Base-by-base conservation (phyloP, 2,797 vertebrate species). In the Danio choprae region DNA sequence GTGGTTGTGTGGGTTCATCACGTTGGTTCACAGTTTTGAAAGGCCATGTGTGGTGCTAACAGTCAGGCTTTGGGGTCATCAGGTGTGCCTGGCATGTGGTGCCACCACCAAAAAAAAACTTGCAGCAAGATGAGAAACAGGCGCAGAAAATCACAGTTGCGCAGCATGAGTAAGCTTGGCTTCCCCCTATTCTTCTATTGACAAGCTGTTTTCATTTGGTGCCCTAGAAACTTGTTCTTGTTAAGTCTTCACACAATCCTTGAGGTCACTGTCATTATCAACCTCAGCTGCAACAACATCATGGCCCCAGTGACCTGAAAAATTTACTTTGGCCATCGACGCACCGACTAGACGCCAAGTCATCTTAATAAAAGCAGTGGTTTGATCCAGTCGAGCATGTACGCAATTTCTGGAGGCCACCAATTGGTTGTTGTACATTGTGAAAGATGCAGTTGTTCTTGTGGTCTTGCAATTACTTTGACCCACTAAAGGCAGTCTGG, bases 151-250 rank as follows among this genome's bases (percentile, higher is more conserved):
- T 82, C 87, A 81, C 65, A 88, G 85, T 87, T 87, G 79, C 73
- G 81, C 88, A 87, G 75, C 29, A 74, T 80, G 86, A 84, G 80
- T 86, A 88, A 82, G 79, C 62, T 13, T 67, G 59, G 18, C 22
- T 86, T 89, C 87, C 85, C 78, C 71, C 74, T 71, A 46, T 70
- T 59, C 63, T 53, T 7, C 40, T 79, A 20, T 69, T 78, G 68
- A 83, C 85, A 86, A 83, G 85, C 89, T 92, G 85, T 91, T 93
- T 90, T 85, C 82, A 82, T 86, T 86, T 83, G 74, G 80, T 80
- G 84, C 40, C 8, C 76, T 74, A 77, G 84, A 81, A 87, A 90
- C 82, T 86, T 86, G 82, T 48, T 22, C 44, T 62, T 79, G 51
- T 68, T 65, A 87, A 88, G 86, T 84, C 83, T 84, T 80, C 84